These are phyloP conservation scores for Rostratula benghalensis DNA, from an alignment of 2,113 vertebrate genomes.

Conservation along the genomic window DNA sequence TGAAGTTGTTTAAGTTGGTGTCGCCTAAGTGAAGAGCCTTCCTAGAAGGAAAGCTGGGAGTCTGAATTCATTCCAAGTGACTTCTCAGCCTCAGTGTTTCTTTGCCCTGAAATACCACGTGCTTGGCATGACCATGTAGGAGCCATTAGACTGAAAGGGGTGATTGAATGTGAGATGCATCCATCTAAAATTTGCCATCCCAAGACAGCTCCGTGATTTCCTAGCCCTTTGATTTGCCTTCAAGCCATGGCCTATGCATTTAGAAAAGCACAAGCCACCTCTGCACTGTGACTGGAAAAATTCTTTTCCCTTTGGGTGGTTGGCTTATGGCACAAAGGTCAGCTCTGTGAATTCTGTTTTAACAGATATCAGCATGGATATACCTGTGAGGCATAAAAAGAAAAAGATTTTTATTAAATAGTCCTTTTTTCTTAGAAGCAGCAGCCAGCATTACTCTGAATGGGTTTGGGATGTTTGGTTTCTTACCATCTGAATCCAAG, in stretches of 20 bases:
- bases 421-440: background rate
- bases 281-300: background rate
- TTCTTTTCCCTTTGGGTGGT: background rate
- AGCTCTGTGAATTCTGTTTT: background rate
- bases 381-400: background rate
- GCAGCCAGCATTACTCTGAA: background rate
- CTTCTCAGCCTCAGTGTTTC: background rate
- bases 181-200: background rate
- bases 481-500: background rate
- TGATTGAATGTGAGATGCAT: background rate
- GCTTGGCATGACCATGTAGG: accelerated
- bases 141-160: background rate
- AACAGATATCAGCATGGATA: background rate
- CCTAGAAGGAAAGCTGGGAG: background rate
- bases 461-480: background rate
- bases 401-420: background rate
- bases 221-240: background rate
- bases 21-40: background rate
- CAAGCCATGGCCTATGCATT: background rate
- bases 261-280: background rate
- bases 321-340: background rate
- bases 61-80: background rate
- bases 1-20: background rate
- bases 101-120: background rate
- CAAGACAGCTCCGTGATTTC: background rate